Conservation (phyloP, 2,113 vertebrate species). For the Origma solitaria region DNA sequence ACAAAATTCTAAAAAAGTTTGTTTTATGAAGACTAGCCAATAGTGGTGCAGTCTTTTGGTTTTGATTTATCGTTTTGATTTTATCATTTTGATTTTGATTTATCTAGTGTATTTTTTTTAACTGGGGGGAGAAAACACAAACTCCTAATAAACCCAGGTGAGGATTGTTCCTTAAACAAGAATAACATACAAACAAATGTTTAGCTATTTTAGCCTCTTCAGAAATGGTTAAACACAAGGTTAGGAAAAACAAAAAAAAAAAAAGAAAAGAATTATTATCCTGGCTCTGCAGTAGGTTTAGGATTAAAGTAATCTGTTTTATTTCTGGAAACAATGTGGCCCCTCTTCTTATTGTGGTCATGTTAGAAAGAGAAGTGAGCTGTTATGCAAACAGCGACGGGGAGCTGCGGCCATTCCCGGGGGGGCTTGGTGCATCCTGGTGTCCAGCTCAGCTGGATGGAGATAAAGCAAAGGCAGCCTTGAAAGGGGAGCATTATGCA, state of each 20-base stretch:
- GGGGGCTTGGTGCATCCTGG: neutral
- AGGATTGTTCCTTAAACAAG: neutral
- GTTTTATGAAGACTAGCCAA: neutral
- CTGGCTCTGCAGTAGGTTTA: neutral
- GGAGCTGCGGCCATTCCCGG: neutral
- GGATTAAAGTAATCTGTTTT: constrained; percentile 49
- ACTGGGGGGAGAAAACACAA: fast-evolving
- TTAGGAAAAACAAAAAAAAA: too few relatives aligned
- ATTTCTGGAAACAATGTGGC: constrained; percentile 36
- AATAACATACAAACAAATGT: neutral
- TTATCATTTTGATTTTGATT: neutral
- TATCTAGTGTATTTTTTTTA: neutral
- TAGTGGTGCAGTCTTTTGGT: neutral
- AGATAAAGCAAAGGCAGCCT: constrained; percentile 4
- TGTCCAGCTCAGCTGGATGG: neutral
- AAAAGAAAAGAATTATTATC: neutral
- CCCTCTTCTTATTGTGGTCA: neutral
- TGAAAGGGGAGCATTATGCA: neutral
- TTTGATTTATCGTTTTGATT: neutral
- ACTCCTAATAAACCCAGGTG: neutral
- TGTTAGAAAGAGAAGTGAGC: neutral
- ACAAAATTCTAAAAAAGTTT: neutral
- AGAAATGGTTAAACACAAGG: neutral
- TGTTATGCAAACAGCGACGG: neutral
- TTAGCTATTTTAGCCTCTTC: neutral